phyloP scores from a whole-genome alignment of 2,113 vertebrate species.

The Syngnathoides biaculeatus region DNA sequence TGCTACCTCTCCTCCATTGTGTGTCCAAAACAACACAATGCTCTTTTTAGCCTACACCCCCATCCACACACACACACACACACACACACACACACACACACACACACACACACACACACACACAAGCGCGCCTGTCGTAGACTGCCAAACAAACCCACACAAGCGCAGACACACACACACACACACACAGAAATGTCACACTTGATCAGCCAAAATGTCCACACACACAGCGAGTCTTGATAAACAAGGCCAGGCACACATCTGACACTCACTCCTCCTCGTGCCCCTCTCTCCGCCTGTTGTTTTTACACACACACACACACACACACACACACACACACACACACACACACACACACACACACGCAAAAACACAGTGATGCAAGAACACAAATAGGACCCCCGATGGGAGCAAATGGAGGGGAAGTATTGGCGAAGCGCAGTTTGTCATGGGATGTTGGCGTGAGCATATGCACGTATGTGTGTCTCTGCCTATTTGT shows the following conservation, averaged over 20 bases:
- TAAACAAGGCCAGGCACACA: conserved; percentile 52
- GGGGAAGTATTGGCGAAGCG: conserved; percentile 62
- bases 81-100: conserved; percentile 21
- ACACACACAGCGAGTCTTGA: conserved; percentile 37
- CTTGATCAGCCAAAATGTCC: conserved; percentile 57
- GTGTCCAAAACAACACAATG: conserved; percentile 47
- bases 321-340: conserved; percentile 5
- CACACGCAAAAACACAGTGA: conserved; percentile 40
- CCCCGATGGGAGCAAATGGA: conserved; percentile 66
- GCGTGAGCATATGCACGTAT: conserved; percentile 38
- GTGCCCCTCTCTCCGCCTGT: conserved; percentile 22
- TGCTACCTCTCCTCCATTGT: conserved; percentile 39
- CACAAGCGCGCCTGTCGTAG: conserved; percentile 43
- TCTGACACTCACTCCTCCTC: conserved; percentile 31
- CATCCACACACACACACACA: conserved; percentile 8
- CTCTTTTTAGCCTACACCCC: conserved; percentile 47
- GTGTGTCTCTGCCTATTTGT: conserved; percentile 15
- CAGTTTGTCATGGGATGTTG: conserved; percentile 65
- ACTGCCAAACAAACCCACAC: conserved; percentile 34
- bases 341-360: conserved; percentile 45
- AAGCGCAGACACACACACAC: conserved; percentile 46
- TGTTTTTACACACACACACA: conserved; percentile 51
- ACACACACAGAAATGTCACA: conserved; percentile 59
- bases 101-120: conserved; percentile 39
- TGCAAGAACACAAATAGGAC: conserved; percentile 40